These are phyloP conservation scores for Trididemnum clinides DNA, from an alignment of 23 tunicate species.

Conservation along the genomic window DNA sequence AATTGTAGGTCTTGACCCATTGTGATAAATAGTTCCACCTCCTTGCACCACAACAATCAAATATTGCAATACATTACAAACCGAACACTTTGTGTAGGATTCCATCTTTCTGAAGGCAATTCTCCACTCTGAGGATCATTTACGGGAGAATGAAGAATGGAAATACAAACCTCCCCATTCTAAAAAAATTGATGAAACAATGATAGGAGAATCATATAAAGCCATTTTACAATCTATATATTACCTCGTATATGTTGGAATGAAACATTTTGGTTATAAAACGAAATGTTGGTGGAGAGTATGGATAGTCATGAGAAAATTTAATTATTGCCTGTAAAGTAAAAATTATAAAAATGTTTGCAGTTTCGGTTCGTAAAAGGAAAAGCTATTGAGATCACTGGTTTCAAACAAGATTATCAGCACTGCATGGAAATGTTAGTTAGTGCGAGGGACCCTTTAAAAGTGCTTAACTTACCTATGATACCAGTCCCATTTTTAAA, in stretches of 20 bases:
- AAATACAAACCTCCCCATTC: slow-evolving; percentile 99
- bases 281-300: slow-evolving; percentile 96
- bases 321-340: slow-evolving; percentile 86
- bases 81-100: slow-evolving; percentile 99
- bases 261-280: slow-evolving; percentile 96
- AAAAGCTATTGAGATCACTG: too few species aligned
- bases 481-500: too few species aligned
- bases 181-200: neutral
- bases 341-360: neutral
- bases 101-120: slow-evolving; percentile 98
- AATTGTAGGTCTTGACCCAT: too few species aligned
- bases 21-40: too few species aligned
- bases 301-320: slow-evolving; percentile 97
- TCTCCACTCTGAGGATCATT: slow-evolving; percentile 98
- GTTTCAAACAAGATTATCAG: too few species aligned
- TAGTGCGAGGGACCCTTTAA: too few species aligned
- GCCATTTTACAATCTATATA: neutral
- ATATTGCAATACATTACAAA: too few species aligned
- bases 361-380: too few species aligned
- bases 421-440: too few species aligned
- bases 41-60: too few species aligned
- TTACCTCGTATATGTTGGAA: slow-evolving; percentile 97
- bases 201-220: neutral
- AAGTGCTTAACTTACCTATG: too few species aligned
- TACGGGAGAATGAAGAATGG: slow-evolving; percentile 98